A percentile compares a stretch with the other conserved stretches of the same genome.
These are phyloP conservation scores for Ooceraea biroi DNA, from an alignment of 1,140 invertebrate genomes.

Conservation along the genomic window DNA sequence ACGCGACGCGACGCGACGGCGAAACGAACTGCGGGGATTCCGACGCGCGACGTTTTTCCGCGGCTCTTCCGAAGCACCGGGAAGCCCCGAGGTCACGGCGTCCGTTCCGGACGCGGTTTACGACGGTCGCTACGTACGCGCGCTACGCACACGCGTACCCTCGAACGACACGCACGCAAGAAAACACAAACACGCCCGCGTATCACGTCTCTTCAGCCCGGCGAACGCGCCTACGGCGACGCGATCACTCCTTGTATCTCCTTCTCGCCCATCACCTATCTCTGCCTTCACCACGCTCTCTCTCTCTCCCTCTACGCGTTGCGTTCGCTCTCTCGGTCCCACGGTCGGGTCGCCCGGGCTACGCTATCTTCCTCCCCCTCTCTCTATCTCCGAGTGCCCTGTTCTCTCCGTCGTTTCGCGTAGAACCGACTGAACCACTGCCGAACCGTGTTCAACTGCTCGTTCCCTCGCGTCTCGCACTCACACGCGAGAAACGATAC, in stretches of 20 bases:
- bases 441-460: neutral
- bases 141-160: slow-evolving; percentile 1
- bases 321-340: slow-evolving; percentile 55
- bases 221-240: slow-evolving; percentile 14
- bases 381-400: slow-evolving; percentile 26
- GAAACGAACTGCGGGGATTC: neutral
- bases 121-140: slow-evolving; percentile 1
- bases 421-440: slow-evolving; percentile 27
- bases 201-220: slow-evolving; percentile 20
- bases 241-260: slow-evolving; percentile 23
- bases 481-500: slow-evolving; percentile 51
- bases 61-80: slow-evolving; percentile 39
- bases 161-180: neutral
- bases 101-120: slow-evolving; percentile 58
- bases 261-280: neutral
- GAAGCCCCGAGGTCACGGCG: slow-evolving; percentile 52
- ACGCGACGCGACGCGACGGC: neutral
- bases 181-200: slow-evolving; percentile 14
- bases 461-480: slow-evolving; percentile 18
- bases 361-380: slow-evolving; percentile 37
- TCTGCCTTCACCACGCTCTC: slow-evolving; percentile 14
- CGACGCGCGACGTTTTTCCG: slow-evolving; percentile 41
- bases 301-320: slow-evolving; percentile 29
- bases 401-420: slow-evolving; percentile 19
- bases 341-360: slow-evolving; percentile 50